Base-by-base conservation (phyloP, 1,140 invertebrate genomes). In the Aphidius ervi region DNA sequence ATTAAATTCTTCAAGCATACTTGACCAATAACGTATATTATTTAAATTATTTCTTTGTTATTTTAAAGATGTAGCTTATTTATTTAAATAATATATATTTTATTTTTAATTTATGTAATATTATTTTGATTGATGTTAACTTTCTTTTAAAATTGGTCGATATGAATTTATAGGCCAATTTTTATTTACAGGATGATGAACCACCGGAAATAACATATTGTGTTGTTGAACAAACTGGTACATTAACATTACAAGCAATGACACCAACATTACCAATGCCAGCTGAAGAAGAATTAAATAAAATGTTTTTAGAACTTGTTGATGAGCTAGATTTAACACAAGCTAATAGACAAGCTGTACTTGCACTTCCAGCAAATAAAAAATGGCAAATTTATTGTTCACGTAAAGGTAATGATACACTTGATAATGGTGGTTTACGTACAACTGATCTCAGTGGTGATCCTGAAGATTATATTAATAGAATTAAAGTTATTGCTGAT, bases 321-420 rank as follows among this genome's bases (percentile, higher is more conserved):
- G 94, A 96, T 71, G 95, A 98, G 78, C 79, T 97, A 58, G 95
- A 97, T 78, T 80, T 98, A 64, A 94, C 94, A 60, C 92, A 93
- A 47, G 86, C 92, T 7, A 97, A 97, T 80, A 90, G 94, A 74
- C 91, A 92, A 63, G 90, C 94, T 5, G 94, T 98, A 87, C 85
- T 97, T 74, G 92, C 88, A 70, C 82, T 98, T 59, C 92, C 94
- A 4, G 86, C 91, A 0, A 92, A 95, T 68, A 98, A 98, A 81
- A 98, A 97, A 80, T 97, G 95, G 94, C 95, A 97, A 81, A 95
- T 97, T 68, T 97, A 97, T 80, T 96, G 94, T 79, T 95, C 92
- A 66, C 83, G 92, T 57, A 92, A 94, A 72, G 88, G 91, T 74
- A 77, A 82, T 56, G 81, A 82, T 37, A 78, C 70, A 46, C 76